These are phyloP conservation scores for Setophaga coronata DNA, from an alignment of 2,113 vertebrate genomes.

Conservation along the genomic window DNA sequence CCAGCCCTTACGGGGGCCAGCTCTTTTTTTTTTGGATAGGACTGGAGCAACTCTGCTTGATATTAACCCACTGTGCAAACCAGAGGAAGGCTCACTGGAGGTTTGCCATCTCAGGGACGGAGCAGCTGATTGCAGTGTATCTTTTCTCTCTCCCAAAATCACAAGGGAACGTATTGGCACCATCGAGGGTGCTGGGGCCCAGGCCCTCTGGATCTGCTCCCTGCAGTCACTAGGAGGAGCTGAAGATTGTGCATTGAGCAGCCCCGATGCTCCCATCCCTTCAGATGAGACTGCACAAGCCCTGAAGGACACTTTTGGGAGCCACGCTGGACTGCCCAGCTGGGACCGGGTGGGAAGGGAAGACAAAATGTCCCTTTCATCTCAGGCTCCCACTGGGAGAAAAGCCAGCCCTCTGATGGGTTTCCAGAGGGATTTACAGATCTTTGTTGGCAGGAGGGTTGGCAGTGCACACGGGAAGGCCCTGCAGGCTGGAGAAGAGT, in stretches of 20 bases:
- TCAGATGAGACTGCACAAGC: not conserved
- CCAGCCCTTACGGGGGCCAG: not conserved
- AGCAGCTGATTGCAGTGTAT: not conserved
- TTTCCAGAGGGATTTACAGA: constrained; percentile 23
- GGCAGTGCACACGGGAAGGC: not conserved
- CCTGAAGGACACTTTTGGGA: not conserved
- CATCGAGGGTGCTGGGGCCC: rapidly evolving
- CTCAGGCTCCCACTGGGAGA: not conserved
- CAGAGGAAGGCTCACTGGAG: not conserved
- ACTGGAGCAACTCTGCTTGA: rapidly evolving
- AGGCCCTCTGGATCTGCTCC: not conserved
- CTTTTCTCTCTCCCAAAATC: not conserved
- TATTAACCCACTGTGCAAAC: not conserved
- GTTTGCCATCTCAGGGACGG: not conserved
- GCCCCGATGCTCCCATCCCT: rapidly evolving
- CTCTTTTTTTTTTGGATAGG: not conserved
- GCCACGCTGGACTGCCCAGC: not conserved
- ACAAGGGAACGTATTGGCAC: not conserved
- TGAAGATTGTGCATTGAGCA: not conserved
- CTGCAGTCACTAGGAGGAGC: constrained; percentile 58
- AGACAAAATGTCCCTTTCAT: constrained; percentile 22
- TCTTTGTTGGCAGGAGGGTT: not conserved
- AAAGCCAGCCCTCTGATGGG: not conserved
- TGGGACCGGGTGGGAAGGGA: not conserved
- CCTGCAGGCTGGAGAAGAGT: not conserved